phyloP scores from a whole-genome alignment of 2,113 vertebrate species.

The Oreochromis tanganicae region DNA sequence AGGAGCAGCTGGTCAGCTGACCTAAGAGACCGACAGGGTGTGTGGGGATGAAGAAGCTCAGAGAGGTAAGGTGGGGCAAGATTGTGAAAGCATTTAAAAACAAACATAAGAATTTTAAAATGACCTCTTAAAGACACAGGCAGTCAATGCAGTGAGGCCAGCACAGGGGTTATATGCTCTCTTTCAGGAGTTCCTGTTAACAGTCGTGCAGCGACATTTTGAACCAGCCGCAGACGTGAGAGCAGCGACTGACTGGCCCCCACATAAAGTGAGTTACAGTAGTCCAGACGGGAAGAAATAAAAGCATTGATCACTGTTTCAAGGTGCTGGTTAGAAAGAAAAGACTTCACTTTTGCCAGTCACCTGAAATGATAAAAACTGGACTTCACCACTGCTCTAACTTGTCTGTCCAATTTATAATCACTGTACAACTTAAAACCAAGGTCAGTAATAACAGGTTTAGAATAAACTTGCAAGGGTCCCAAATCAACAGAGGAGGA shows the following conservation, averaged over 20 bases:
- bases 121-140: no score
- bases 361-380: not conserved
- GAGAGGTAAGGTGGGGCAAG: no score
- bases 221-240: not conserved
- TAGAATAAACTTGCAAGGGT: not conserved
- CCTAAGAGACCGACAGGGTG: rapidly evolving
- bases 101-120: no score
- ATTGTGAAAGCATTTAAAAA: no score
- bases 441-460: not conserved
- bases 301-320: rapidly evolving
- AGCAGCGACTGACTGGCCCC: not conserved
- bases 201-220: not conserved
- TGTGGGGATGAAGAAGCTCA: no score
- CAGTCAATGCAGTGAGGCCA: no score
- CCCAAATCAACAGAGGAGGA: not conserved
- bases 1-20: not conserved
- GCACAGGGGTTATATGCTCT: no score
- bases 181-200: no score
- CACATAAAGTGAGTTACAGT: not conserved
- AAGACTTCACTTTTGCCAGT: rapidly evolving
- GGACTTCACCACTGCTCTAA: not conserved
- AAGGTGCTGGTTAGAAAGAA: not conserved
- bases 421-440: not conserved
- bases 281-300: not conserved
- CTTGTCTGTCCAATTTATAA: not conserved